Evolutionary conservation across 2,113 vertebrate species (phyloP).

Genomic region (Setophaga petechia): DNA sequence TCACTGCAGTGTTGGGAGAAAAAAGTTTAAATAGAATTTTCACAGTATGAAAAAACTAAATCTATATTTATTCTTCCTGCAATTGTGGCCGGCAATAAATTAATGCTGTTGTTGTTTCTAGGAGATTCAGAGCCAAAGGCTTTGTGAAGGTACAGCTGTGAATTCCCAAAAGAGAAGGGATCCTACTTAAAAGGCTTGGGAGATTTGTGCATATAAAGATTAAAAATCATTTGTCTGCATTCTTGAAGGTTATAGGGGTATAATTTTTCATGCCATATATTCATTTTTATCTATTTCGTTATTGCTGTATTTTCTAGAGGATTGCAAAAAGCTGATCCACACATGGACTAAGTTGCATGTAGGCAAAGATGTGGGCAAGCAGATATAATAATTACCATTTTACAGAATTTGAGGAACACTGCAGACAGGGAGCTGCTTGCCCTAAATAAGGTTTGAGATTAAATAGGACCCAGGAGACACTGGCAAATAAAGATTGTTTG

Average conservation of each 20-base stretch:
- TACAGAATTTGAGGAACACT: neutral
- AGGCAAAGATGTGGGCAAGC: neutral
- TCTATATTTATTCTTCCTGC: neutral
- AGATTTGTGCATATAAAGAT: neutral
- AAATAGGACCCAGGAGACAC: neutral
- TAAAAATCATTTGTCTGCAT: neutral
- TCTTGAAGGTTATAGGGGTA: neutral
- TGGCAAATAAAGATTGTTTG: neutral
- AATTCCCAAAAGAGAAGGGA: neutral
- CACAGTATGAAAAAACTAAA: neutral
- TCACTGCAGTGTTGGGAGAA: neutral
- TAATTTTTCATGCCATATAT: neutral
- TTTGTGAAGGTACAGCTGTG: neutral
- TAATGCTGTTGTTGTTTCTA: neutral
- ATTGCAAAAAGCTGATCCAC: neutral
- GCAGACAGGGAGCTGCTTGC: neutral
- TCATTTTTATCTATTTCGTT: neutral
- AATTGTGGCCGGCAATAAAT: neutral
- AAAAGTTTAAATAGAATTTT: neutral
- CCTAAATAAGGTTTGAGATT: constrained; percentile 10
- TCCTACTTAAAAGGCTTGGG: neutral
- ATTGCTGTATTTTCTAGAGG: neutral
- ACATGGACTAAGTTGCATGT: neutral
- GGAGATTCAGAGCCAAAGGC: neutral
- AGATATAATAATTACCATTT: neutral